Evolutionary conservation across 2,888 invertebrate genomes (phyloP), one percentile per base, ranked within the genome.

Genomic region (Agrilus cyanescens): DNA sequence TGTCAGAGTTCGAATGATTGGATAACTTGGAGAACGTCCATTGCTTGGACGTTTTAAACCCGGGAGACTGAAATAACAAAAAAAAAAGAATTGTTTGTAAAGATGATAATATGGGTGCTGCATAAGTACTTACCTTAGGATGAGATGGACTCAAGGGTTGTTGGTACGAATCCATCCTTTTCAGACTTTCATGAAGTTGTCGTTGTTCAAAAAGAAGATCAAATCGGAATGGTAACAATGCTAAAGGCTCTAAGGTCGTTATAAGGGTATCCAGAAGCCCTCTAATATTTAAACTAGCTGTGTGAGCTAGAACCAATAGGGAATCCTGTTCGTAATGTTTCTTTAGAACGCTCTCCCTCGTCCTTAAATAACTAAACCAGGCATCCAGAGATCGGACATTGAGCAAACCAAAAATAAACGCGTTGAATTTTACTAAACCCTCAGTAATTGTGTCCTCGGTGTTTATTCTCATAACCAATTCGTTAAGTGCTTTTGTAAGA

Each of bases 301-400:
- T 75, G 50, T 80, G 75, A 30, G 76, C 72, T 46, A 74, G 63
- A 30, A 78, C 69, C 53, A 91, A 73, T 47, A 91, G 72, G 37
- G 87, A 83, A 56, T 80, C 80, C 7, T 77, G 72, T 4, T 74
- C 76, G 66, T 90, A 93, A 62, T 90, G 87, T 57, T 84, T 85
- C 33, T 78, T 75, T 39, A 90, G 69, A 13, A 89, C 76, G 13
- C 82, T 81, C 62, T 90, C 90, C 50, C 90, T 76, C 12, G 88
- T 85, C 50, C 86, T 76, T 40, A 91, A 72, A 61, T 88, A 90
- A 44, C 85, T 84, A 50, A 88, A 76, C 90, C 91, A 93, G 29
- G 89, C 88, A 57, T 90, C 90, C 53, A 93, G 71, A n/a, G 89
- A 85, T 51, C 85, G 76, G 42, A 88, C 78, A 65, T 90, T 90